These are phyloP conservation scores for Sinosuthora webbiana DNA, from an alignment of 2,113 vertebrate species.

Conservation along the genomic window DNA sequence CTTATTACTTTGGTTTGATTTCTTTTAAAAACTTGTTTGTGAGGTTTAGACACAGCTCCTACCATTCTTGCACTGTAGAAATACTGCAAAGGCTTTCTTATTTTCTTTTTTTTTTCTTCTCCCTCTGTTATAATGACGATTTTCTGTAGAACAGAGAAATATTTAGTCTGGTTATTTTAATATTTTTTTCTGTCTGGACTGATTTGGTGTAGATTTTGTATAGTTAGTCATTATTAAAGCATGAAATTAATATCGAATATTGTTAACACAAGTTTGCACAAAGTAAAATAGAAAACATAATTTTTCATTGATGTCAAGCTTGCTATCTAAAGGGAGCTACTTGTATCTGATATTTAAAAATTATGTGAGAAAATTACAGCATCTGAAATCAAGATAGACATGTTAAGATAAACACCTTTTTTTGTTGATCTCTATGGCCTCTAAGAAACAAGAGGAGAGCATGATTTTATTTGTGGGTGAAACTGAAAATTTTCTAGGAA, in stretches of 20 bases:
- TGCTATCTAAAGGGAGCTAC: not conserved
- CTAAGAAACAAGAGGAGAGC: not conserved
- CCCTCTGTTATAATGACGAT: not conserved
- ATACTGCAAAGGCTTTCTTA: not conserved
- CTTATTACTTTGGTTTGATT: not conserved
- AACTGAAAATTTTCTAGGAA: not conserved
- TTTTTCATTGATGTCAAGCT: not conserved
- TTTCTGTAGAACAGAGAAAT: not conserved
- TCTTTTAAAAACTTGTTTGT: not conserved
- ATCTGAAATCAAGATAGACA: not conserved
- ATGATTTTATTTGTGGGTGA: not conserved
- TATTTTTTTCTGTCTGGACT: not conserved
- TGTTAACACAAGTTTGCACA: not conserved
- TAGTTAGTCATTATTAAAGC: not conserved
- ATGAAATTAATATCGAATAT: not conserved
- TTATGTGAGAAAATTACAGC: not conserved
- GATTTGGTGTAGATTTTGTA: not conserved
- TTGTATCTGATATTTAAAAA: not conserved
- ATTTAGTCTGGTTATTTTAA: not conserved
- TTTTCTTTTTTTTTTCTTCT: accelerated
- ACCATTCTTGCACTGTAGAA: not conserved
- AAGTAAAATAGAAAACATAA: not conserved
- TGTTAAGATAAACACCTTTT: not conserved
- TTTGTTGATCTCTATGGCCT: not conserved
- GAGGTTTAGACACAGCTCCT: not conserved